Base-by-base conservation (phyloP, 2,113 vertebrate genomes). In the Xenopus borealis region DNA sequence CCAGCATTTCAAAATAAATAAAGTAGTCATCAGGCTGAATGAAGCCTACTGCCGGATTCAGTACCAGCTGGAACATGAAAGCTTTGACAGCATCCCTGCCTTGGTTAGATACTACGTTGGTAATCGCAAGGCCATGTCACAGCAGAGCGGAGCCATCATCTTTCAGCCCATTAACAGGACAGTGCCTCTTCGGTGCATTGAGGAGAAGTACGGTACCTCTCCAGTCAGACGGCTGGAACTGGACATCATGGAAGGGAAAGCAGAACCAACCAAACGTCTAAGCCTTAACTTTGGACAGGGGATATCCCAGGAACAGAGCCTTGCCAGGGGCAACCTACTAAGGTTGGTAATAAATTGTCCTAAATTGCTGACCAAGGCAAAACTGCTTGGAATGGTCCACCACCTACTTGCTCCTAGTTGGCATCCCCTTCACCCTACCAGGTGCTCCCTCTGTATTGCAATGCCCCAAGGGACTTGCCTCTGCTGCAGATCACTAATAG, bases 1-100 rank as follows among this genome's bases (percentile, higher is more conserved):
- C 19, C 96, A 98, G 87, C 97, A 99, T 91, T 98, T 98, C 88
- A 98, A 96, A 88, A 96, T 99, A 88, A 92, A 89, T 85, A 94
- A 91, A 83, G 86, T 92, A 7, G 87, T 97, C 4, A 84, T 94
- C 70, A 89, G 91, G 74, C 83, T 96, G 82, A 98, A 91, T 0
- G 96, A 97, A 85, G 95, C 94, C 72, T 96, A 97, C 84, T 93
- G 93, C 68, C 94, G 95, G 0, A 89, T 97, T 61, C 94, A 98
- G 86, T 99, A 95, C 84, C 92, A 91, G 46, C 89, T 98, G 19
- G 97, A 99, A 78, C 88, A 83, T 44, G 97, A 99, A 80, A 94
- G 93, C 33, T 99, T 98, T 0, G 94, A 97, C 91, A 97, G 86
- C 16, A 80, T 98, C 67, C 97, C 97, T 0, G 94, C 94, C 2